Percentiles rank a stretch among this genome's conserved stretches.
Evolutionary conservation across 2,797 vertebrate species (phyloP).

Genomic region (Aselliscus stoliczkanus): DNA sequence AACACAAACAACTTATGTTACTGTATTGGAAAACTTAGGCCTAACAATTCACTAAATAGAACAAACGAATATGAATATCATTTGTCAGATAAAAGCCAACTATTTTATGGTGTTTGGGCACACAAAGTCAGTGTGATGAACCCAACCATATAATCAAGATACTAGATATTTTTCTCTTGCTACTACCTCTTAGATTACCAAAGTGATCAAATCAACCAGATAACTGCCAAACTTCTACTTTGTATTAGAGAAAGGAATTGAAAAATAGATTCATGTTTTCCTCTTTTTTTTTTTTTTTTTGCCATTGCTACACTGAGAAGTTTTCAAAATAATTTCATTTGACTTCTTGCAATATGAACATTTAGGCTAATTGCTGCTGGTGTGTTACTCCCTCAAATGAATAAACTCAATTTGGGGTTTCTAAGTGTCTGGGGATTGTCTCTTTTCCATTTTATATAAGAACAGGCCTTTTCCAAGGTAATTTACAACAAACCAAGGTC

Average conservation of each 20-base stretch:
- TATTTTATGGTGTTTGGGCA: not conserved
- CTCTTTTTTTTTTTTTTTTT: not conserved
- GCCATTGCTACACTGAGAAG: not conserved
- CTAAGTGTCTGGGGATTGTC: not conserved
- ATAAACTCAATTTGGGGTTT: not conserved
- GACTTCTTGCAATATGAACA: constrained; percentile 9
- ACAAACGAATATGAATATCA: not conserved
- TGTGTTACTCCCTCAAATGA: not conserved
- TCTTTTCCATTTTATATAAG: not conserved
- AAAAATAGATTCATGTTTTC: not conserved
- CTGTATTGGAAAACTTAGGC: not conserved
- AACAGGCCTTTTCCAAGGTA: not conserved
- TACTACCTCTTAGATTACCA: not conserved
- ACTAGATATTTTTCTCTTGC: not conserved
- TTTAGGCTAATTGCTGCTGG: not conserved
- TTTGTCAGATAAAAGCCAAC: not conserved
- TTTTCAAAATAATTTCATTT: not conserved
- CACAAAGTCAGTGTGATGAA: not conserved
- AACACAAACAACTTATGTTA: not conserved
- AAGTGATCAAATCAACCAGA: not conserved
- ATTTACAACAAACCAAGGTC: not conserved
- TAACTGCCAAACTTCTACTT: not conserved
- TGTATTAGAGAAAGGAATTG: not conserved
- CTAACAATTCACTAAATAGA: constrained; percentile 6
- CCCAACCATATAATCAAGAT: not conserved